These are phyloP conservation scores for Aphis craccivora DNA, from an alignment of 1,140 invertebrate species.

Conservation along the genomic window DNA sequence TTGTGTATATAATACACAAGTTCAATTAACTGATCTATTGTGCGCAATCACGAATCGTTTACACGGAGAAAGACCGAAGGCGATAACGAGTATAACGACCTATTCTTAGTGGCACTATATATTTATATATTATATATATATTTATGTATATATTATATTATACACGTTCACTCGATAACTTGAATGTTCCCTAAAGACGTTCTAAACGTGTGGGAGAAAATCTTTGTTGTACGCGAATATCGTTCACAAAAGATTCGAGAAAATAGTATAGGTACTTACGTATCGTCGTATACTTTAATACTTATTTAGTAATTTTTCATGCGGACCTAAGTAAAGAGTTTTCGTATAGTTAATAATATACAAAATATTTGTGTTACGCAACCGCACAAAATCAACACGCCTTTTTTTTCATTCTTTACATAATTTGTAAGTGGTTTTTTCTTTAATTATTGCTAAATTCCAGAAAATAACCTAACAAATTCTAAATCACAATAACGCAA, in stretches of 20 bases:
- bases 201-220: neutral
- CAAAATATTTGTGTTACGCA: neutral
- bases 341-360: neutral
- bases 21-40: conserved; percentile 51
- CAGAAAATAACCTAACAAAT: too few species aligned
- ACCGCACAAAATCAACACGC: neutral
- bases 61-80: conserved; percentile 7
- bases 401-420: neutral
- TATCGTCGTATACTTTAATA: neutral
- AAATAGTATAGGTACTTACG: neutral
- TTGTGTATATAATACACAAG: neutral
- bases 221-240: neutral
- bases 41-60: conserved; percentile 48
- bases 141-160: neutral
- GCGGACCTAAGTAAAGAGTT: neutral
- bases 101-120: neutral
- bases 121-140: neutral
- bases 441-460: neutral
- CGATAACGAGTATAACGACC: conserved; percentile 32
- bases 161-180: conserved; percentile 28
- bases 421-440: neutral
- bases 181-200: neutral
- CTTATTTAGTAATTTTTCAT: neutral
- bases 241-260: neutral
- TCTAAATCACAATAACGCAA: too few species aligned